phyloP scores from a whole-genome alignment of 1,140 invertebrate genomes.

The Pemphigus obesinymphae region DNA sequence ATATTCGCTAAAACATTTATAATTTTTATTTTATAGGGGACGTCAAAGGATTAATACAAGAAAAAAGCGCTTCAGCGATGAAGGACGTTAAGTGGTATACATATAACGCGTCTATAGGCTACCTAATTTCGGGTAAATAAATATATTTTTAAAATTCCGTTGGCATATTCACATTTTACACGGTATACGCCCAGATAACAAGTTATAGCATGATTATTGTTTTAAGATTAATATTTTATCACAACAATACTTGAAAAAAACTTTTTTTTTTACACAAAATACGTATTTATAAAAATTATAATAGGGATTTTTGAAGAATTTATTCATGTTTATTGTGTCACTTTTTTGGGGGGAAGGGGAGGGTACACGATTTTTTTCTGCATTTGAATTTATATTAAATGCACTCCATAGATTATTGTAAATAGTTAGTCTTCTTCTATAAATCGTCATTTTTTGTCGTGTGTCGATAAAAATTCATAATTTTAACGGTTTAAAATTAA shows the following conservation, averaged over 20 bases:
- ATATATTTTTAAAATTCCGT: no score
- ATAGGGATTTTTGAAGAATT: no score
- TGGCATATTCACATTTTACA: no score
- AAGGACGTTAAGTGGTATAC: slow-evolving; percentile 85
- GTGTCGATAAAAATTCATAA: no score
- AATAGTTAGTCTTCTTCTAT: not conserved
- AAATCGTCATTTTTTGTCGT: not conserved
- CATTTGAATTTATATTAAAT: no score
- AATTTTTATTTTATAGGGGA: slow-evolving; percentile 65
- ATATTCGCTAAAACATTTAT: not conserved
- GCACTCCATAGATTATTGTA: not conserved
- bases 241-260: no score
- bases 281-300: no score
- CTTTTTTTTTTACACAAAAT: no score
- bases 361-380: not conserved
- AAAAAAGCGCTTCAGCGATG: slow-evolving; percentile 79
- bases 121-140: slow-evolving; percentile 69
- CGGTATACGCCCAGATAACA: no score
- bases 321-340: not conserved
- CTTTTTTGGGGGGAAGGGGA: not conserved
- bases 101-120: slow-evolving; percentile 77
- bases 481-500: no score
- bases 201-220: no score
- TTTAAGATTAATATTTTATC: no score
- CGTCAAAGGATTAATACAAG: slow-evolving; percentile 72